Conservation (phyloP, 1,140 invertebrate species). For the Philaenus spumarius region DNA sequence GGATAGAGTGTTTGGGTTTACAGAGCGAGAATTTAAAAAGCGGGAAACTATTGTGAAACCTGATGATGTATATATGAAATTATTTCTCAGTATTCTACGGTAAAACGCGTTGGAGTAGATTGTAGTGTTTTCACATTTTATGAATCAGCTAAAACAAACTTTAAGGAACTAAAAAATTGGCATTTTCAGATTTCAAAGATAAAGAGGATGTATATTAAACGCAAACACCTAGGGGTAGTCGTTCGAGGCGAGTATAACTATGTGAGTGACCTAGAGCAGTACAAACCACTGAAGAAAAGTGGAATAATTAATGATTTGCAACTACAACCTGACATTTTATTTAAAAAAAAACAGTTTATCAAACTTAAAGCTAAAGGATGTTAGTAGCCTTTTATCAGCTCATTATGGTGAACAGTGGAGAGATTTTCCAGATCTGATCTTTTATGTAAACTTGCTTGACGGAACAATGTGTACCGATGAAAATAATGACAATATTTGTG, state of each 20-base stretch:
- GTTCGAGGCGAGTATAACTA: constrained; percentile 15
- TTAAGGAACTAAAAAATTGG: constrained; percentile 9
- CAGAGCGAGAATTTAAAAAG: constrained; percentile 31
- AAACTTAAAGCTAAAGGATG: neutral
- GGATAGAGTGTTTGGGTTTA: constrained; percentile 33
- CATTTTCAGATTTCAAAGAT: constrained; percentile 21
- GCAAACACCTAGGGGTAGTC: constrained; percentile 4
- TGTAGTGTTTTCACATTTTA: constrained; percentile 14
- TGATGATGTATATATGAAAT: constrained; percentile 14
- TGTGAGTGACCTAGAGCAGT: neutral
- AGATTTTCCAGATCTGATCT: neutral
- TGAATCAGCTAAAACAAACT: neutral
- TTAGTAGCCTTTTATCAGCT: constrained; percentile 7
- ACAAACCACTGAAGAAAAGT: neutral
- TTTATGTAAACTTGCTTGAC: neutral
- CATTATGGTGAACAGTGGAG: constrained; percentile 16
- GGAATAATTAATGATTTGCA: neutral
- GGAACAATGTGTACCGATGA: neutral
- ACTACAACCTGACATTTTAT: neutral
- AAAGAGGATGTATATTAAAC: constrained; percentile 20
- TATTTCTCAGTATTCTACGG: constrained; percentile 16
- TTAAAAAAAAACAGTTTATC: neutral
- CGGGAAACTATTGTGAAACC: constrained; percentile 25
- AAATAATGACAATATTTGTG: neutral
- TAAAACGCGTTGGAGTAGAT: constrained; percentile 15